A percentile compares a stretch with the other conserved stretches of the same genome.
Evolutionary conservation across 2,888 invertebrate genomes (phyloP).

Genomic region (Poecilobothrus nobilitatus): DNA sequence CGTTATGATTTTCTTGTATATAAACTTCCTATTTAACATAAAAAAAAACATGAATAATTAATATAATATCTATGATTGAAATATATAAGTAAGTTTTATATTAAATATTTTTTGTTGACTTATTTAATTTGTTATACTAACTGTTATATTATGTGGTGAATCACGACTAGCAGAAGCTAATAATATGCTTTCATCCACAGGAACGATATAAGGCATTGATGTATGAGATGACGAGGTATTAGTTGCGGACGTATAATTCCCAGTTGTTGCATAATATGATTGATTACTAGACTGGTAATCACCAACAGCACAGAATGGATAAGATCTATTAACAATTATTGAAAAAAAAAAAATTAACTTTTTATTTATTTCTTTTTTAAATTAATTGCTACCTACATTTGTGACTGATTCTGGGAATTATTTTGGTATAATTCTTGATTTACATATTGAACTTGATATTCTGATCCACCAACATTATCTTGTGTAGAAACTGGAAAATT

Average conservation of each 20-base stretch:
- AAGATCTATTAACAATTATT: conserved; percentile 48
- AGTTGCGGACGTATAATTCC: conserved; percentile 50
- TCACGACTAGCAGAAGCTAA: conserved; percentile 52
- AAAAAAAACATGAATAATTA: neutral
- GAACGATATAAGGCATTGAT: conserved; percentile 55
- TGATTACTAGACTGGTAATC: conserved; percentile 46
- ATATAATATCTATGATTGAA: no score
- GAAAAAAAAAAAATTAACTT: neutral
- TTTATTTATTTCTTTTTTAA: no score
- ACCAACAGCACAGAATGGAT: conserved; percentile 69
- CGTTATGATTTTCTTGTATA: conserved; percentile 40
- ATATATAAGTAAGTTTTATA: neutral
- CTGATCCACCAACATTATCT: conserved; percentile 34
- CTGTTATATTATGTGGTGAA: conserved; percentile 61
- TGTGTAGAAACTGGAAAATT: conserved; percentile 39
- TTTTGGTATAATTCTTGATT: conserved; percentile 59
- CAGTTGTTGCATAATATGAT: conserved; percentile 58
- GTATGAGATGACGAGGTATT: conserved; percentile 42
- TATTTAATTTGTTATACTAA: conserved; percentile 34
- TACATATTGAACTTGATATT: conserved; percentile 66
- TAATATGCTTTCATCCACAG: conserved; percentile 57
- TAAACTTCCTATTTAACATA: conserved; percentile 39
- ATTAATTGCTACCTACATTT: conserved; percentile 46
- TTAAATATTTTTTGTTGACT: neutral
- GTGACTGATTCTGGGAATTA: conserved; percentile 52